Percentiles rank a stretch among this genome's conserved stretches.
These are phyloP conservation scores for Caenorhabditis drosophilae DNA, from an alignment of 2,888 invertebrate species.

Conservation along the genomic window DNA sequence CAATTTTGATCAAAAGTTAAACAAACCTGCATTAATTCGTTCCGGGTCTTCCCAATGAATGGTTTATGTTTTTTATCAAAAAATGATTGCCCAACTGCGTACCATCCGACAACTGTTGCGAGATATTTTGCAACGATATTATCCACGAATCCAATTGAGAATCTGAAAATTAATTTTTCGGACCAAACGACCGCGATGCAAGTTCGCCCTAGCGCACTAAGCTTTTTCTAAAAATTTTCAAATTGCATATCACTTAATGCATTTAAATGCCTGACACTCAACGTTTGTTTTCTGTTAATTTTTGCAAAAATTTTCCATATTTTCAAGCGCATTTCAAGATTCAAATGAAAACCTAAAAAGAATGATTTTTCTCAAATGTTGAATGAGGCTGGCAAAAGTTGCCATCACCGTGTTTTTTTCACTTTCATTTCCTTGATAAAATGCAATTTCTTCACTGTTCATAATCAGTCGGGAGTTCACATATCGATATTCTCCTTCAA, in stretches of 20 bases:
- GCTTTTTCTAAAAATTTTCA: too few species aligned
- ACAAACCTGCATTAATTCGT: slow-evolving; percentile 82
- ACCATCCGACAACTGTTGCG: slow-evolving; percentile 92
- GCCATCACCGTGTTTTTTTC: slow-evolving; percentile 86
- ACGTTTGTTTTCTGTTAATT: too few species aligned
- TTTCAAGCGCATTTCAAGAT: too few species aligned
- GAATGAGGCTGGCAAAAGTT: slow-evolving; percentile 84
- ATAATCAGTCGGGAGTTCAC: slow-evolving; percentile 94
- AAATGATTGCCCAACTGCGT: slow-evolving; percentile 81
- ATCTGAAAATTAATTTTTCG: slow-evolving; percentile 51
- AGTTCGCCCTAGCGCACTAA: too few species aligned
- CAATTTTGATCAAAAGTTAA: too few species aligned
- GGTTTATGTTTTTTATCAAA: slow-evolving; percentile 78
- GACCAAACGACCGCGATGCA: too few species aligned
- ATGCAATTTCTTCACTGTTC: slow-evolving; percentile 89
- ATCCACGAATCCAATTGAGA: slow-evolving; percentile 86
- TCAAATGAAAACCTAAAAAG: slow-evolving; percentile 38
- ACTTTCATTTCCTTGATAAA: slow-evolving; percentile 74
- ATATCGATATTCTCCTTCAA: slow-evolving; percentile 98
- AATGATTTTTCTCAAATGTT: slow-evolving; percentile 60
- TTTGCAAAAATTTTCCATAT: slow-evolving; percentile 1
- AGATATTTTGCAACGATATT: slow-evolving; percentile 95
- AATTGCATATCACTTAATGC: too few species aligned
- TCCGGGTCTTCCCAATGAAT: slow-evolving; percentile 81
- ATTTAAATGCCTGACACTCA: too few species aligned